Percentiles rank a stretch among this genome's conserved stretches.
Evolutionary conservation across 2,888 invertebrate genomes (phyloP).

Genomic region (Philonicus albiceps): DNA sequence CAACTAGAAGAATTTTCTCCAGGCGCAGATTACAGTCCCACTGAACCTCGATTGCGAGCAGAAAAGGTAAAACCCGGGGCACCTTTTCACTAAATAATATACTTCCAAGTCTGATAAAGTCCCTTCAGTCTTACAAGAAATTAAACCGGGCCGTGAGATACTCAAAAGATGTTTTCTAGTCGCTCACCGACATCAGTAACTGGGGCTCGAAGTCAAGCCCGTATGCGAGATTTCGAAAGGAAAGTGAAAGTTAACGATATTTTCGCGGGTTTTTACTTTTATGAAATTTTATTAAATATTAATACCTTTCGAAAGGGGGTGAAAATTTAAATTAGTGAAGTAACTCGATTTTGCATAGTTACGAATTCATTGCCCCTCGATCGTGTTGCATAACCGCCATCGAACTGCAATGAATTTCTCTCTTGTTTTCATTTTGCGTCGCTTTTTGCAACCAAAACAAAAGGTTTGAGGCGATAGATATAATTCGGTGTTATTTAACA

Average conservation of each 20-base stretch:
- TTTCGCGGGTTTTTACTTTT: constrained; percentile 17
- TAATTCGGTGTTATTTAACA: neutral
- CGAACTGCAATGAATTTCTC: neutral
- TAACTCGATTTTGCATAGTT: neutral
- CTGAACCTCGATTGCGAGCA: neutral
- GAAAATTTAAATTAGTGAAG: constrained; percentile 1
- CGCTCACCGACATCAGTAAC: neutral
- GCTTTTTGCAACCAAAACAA: neutral
- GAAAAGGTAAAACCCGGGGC: constrained; percentile 16
- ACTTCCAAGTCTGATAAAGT: neutral
- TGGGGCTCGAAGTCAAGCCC: neutral
- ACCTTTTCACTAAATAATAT: constrained; percentile 1
- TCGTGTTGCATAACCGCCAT: neutral
- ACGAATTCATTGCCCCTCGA: neutral
- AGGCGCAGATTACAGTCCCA: neutral
- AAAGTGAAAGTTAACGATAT: constrained; percentile 43
- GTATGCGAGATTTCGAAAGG: constrained; percentile 38
- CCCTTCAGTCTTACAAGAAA: constrained; percentile 27
- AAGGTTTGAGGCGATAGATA: neutral
- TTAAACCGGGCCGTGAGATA: constrained; percentile 17
- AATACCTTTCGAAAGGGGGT: neutral
- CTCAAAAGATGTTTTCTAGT: constrained; percentile 3
- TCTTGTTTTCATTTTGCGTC: neutral
- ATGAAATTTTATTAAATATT: constrained; percentile 2
- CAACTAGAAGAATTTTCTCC: neutral